Conservation (phyloP, 2,888 invertebrate species). For the Acronicta leporina region DNA sequence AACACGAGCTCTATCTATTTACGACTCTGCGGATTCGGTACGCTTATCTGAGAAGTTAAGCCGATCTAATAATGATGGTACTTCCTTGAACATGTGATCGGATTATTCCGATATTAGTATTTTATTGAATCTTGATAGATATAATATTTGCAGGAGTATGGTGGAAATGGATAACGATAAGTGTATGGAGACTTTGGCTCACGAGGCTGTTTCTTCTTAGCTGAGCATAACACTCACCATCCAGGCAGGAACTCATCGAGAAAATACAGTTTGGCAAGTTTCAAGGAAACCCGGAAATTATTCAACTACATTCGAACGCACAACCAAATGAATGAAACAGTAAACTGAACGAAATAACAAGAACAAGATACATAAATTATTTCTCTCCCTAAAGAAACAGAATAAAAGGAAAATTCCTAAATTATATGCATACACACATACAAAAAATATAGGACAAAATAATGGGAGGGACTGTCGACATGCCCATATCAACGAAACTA, state of each 20-base stretch:
- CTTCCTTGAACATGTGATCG: conserved; percentile 17
- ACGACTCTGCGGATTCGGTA: not conserved
- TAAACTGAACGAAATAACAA: not conserved
- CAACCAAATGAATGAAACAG: not conserved
- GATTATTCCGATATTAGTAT: conserved; percentile 27
- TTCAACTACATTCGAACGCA: not conserved
- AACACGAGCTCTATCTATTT: not conserved
- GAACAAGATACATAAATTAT: not conserved
- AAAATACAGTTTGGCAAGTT: not conserved
- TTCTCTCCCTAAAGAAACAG: not conserved
- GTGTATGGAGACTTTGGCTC: not conserved
- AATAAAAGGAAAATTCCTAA: conserved; percentile 4
- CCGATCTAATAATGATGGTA: conserved; percentile 15
- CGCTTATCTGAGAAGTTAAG: conserved; percentile 2
- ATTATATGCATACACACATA: conserved; percentile 10
- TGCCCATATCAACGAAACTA: conserved; percentile 33
- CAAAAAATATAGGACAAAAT: conserved; percentile 26
- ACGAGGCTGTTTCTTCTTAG: not conserved
- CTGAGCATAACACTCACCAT: too few relatives aligned
- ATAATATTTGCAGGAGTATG: conserved; percentile 23
- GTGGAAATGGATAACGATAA: conserved; percentile 16
- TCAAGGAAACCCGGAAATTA: not conserved
- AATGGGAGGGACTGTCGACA: conserved; percentile 34
- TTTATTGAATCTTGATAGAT: conserved; percentile 15
- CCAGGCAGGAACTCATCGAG: too few relatives aligned